phyloP scores from a whole-genome alignment of 2,888 invertebrate species.

The Electrophaes corylata region DNA sequence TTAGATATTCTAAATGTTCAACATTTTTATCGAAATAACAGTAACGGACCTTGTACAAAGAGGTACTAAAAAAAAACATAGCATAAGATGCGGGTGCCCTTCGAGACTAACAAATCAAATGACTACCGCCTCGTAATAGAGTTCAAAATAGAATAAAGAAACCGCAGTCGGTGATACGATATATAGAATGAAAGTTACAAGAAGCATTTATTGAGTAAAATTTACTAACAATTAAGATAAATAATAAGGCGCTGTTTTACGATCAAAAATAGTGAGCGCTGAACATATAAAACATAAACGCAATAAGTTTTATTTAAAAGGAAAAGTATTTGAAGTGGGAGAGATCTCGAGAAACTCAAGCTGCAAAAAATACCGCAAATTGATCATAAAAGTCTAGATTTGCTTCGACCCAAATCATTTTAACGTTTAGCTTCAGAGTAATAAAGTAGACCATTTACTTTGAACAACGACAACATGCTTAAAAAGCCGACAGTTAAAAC shows the following conservation, averaged over 20 bases:
- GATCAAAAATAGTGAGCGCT: conserved; percentile 23
- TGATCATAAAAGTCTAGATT: conserved; percentile 45
- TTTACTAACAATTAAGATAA: conserved; percentile 37
- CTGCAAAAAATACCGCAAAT: conserved; percentile 46
- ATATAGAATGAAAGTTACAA: conserved; percentile 20
- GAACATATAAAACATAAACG: conserved; percentile 2
- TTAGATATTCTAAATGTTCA: conserved; percentile 29
- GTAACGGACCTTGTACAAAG: conserved; percentile 49
- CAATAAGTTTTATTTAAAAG: conserved; percentile 16
- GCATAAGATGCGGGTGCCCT: conserved; percentile 51
- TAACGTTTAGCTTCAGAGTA: conserved; percentile 43
- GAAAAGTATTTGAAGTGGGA: conserved; percentile 20
- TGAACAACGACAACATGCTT: too few species aligned
- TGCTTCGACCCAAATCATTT: conserved; percentile 46
- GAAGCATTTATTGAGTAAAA: conserved; percentile 33
- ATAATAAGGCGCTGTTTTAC: conserved; percentile 35
- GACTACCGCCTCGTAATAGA: conserved; percentile 34
- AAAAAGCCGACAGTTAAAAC: conserved; percentile 15
- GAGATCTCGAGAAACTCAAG: conserved; percentile 19
- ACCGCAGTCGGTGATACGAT: conserved; percentile 13
- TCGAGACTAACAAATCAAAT: conserved; percentile 17
- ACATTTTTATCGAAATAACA: conserved; percentile 45
- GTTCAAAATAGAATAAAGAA: conserved; percentile 31
- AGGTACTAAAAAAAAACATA: conserved; percentile 42
- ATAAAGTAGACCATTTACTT: conserved; percentile 46